Evolutionary conservation across 2,888 invertebrate genomes (phyloP).

Genomic region (Tipula unca): DNA sequence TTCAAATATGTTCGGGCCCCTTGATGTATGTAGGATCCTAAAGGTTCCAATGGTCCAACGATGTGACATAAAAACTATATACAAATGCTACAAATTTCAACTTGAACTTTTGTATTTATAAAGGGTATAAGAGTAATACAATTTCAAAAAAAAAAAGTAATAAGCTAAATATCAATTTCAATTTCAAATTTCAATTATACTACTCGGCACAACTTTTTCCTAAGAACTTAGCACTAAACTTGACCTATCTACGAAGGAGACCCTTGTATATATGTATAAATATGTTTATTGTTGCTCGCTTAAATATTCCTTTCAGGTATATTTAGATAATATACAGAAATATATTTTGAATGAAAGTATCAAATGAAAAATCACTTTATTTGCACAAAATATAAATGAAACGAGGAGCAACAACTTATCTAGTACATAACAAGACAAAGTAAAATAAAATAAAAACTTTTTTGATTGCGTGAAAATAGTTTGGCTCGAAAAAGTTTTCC

Average conservation of each 20-base stretch:
- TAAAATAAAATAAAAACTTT: neutral
- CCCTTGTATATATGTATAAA: neutral
- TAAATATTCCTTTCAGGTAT: neutral
- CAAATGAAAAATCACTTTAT: neutral
- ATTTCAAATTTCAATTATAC: too few species aligned
- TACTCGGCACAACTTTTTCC: too few species aligned
- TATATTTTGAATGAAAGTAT: neutral
- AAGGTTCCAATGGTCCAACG: too few species aligned
- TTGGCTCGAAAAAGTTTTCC: neutral
- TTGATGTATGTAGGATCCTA: too few species aligned
- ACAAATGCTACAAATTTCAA: too few species aligned
- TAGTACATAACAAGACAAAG: neutral
- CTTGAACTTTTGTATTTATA: too few species aligned
- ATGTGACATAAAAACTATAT: too few species aligned
- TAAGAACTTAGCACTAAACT: neutral
- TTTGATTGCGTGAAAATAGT: conserved; percentile 8
- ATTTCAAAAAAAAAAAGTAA: neutral
- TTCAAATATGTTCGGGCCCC: too few species aligned
- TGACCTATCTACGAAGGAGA: neutral
- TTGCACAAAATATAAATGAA: neutral
- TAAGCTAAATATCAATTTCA: too few species aligned
- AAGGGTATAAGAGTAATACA: too few species aligned
- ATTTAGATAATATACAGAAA: neutral
- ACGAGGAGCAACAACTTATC: neutral
- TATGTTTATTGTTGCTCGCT: neutral